phyloP scores from a whole-genome alignment of 2,797 vertebrate genomes.

The Peromyscus eremicus region DNA sequence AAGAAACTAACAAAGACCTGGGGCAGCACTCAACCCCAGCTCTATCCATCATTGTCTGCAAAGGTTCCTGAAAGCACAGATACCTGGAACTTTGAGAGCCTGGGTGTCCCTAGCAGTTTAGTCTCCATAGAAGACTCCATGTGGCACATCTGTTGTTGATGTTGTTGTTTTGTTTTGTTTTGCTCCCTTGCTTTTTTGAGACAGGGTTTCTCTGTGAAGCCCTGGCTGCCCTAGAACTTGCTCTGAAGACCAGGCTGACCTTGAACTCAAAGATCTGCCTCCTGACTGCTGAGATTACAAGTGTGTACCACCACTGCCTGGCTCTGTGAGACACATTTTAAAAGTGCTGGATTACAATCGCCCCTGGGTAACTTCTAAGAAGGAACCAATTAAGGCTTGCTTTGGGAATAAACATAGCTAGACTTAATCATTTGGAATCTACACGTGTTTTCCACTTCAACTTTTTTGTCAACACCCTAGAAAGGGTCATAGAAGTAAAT shows the following conservation, averaged over 20 bases:
- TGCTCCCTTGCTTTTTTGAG: not conserved
- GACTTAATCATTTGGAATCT: conserved; percentile 42
- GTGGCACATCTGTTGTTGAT: not conserved
- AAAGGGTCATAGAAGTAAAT: conserved; percentile 7
- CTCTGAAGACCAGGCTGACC: not conserved
- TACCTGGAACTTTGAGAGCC: not conserved
- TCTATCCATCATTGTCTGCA: not conserved
- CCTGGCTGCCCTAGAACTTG: not conserved
- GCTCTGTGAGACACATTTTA: not conserved
- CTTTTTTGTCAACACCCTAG: not conserved
- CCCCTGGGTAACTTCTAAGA: not conserved
- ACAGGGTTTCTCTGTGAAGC: not conserved
- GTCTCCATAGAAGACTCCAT: not conserved
- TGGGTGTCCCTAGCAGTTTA: not conserved
- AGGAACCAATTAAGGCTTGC: not conserved
- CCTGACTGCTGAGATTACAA: not conserved
- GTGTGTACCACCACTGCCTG: too few relatives aligned
- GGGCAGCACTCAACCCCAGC: not conserved
- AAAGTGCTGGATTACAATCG: conserved; percentile 30
- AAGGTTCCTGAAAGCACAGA: not conserved
- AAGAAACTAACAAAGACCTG: not conserved
- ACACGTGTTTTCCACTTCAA: not conserved
- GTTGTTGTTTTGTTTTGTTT: not conserved
- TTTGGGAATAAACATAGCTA: conserved; percentile 32
- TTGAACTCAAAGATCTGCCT: not conserved